Conservation (phyloP, 2,888 invertebrate species). For the Drosophila hamatofila region DNA sequence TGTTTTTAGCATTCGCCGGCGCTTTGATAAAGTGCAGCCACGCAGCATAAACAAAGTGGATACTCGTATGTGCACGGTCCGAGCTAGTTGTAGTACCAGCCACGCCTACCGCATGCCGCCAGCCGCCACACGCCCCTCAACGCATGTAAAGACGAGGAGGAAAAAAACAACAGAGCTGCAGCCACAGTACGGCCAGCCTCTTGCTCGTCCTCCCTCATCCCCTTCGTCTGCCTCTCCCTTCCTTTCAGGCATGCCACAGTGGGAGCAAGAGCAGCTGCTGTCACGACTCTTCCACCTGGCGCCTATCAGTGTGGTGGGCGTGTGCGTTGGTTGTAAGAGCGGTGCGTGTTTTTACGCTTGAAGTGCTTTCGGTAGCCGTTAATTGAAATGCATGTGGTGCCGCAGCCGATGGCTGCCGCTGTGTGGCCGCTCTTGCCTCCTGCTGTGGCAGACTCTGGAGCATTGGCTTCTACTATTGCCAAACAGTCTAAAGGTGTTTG, state of each 20-base stretch:
- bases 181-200: slow-evolving; percentile 12
- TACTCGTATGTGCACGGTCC: slow-evolving; percentile 39
- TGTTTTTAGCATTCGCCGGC: slow-evolving; percentile 65
- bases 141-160: slow-evolving; percentile 3
- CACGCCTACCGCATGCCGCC: background rate
- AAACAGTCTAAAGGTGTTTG: slow-evolving; percentile 47
- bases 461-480: slow-evolving; percentile 38
- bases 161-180: slow-evolving; percentile 16
- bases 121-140: background rate
- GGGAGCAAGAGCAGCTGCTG: slow-evolving; percentile 14
- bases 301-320: slow-evolving; percentile 33
- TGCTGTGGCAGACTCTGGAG: slow-evolving; percentile 23
- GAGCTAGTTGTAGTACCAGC: slow-evolving; percentile 1
- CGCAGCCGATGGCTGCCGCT: slow-evolving; percentile 29
- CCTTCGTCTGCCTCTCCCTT: too few relatives aligned
- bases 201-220: background rate
- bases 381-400: slow-evolving; percentile 79
- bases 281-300: slow-evolving; percentile 24
- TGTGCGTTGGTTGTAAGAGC: slow-evolving; percentile 39
- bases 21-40: slow-evolving; percentile 79
- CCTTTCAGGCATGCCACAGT: background rate
- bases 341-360: slow-evolving; percentile 75
- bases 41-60: slow-evolving; percentile 77
- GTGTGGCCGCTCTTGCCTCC: slow-evolving; percentile 10
- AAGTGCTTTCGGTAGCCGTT: slow-evolving; percentile 76